These are phyloP conservation scores for Pycnomerus fuliginosus DNA, from an alignment of 2,888 invertebrate genomes.

Conservation along the genomic window DNA sequence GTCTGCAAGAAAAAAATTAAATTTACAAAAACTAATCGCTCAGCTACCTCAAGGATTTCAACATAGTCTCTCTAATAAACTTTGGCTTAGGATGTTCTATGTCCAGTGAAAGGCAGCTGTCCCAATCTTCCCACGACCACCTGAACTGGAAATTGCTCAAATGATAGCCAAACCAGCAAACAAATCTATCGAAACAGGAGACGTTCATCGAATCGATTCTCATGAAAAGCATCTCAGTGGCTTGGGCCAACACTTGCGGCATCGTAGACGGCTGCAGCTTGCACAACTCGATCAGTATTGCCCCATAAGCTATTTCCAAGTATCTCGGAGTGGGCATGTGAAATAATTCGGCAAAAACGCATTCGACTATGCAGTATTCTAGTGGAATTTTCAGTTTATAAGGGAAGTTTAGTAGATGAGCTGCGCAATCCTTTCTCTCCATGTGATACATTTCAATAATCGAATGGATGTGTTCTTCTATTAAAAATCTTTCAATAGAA, in stretches of 20 bases:
- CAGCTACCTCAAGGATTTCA: slow-evolving; percentile 81
- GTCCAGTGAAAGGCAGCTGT: slow-evolving; percentile 79
- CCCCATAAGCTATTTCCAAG: slow-evolving; percentile 91
- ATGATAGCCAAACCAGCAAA: slow-evolving; percentile 97
- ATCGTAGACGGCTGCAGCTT: slow-evolving; percentile 95
- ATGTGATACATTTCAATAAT: slow-evolving; percentile 85
- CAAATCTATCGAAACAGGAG: slow-evolving; percentile 94
- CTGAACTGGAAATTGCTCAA: slow-evolving; percentile 98
- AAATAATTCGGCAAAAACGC: slow-evolving; percentile 92
- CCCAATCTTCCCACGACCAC: slow-evolving; percentile 99
- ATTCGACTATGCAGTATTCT: slow-evolving; percentile 98
- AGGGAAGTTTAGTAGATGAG: slow-evolving; percentile 86
- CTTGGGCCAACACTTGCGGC: slow-evolving; percentile 97
- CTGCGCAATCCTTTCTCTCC: slow-evolving; percentile 95
- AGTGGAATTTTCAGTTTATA: slow-evolving; percentile 92
- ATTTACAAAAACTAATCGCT: slow-evolving; percentile 2
- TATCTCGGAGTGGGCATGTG: slow-evolving; percentile 87
- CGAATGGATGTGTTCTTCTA: slow-evolving; percentile 95
- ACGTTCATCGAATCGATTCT: slow-evolving; percentile 97
- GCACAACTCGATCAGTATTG: slow-evolving; percentile 93
- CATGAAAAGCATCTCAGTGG: slow-evolving; percentile 95
- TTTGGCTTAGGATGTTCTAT: slow-evolving; percentile 89
- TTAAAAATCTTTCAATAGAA: slow-evolving; percentile 95
- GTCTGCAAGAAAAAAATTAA: slow-evolving; percentile 52
- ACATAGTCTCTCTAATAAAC: slow-evolving; percentile 89